phyloP scores from a whole-genome alignment of 2,888 invertebrate genomes.

The Tholera decimalis region DNA sequence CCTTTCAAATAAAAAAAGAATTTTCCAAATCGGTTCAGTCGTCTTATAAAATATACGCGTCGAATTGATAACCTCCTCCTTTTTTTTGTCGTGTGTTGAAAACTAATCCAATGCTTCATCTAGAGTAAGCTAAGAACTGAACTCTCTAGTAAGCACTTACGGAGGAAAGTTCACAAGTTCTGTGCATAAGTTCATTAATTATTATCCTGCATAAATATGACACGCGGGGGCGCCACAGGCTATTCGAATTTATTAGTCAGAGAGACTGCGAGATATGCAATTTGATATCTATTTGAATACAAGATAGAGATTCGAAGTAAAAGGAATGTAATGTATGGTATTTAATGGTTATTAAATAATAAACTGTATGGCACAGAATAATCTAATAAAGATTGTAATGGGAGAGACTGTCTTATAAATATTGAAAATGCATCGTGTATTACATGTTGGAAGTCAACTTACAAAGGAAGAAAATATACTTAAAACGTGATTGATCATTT shows the following conservation, averaged over 20 bases:
- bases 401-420: not conserved
- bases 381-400: not conserved
- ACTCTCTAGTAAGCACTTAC: slow-evolving; percentile 13
- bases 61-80: too few relatives aligned
- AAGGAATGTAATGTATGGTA: slow-evolving; percentile 11
- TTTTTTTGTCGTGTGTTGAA: slow-evolving; percentile 6
- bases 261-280: slow-evolving; percentile 38
- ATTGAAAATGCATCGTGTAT: not conserved
- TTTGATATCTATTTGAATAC: slow-evolving; percentile 46
- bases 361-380: slow-evolving; percentile 1
- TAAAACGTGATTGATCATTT: too few relatives aligned
- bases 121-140: slow-evolving; percentile 14
- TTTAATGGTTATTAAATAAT: slow-evolving; percentile 15
- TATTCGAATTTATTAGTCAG: slow-evolving; percentile 53
- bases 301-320: slow-evolving; percentile 15
- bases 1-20: too few relatives aligned
- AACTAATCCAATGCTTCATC: slow-evolving; percentile 8
- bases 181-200: slow-evolving; percentile 57
- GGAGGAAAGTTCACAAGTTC: slow-evolving; percentile 36
- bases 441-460: too few relatives aligned
- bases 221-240: slow-evolving; percentile 47
- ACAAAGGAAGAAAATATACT: too few relatives aligned
- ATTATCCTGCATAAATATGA: slow-evolving; percentile 55
- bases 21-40: too few relatives aligned
- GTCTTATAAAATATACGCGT: too few relatives aligned